Evolutionary conservation across 2,797 vertebrate genomes (phyloP), one percentile per base, ranked within the genome.

Genomic region (Leucoraja ocellata): DNA sequence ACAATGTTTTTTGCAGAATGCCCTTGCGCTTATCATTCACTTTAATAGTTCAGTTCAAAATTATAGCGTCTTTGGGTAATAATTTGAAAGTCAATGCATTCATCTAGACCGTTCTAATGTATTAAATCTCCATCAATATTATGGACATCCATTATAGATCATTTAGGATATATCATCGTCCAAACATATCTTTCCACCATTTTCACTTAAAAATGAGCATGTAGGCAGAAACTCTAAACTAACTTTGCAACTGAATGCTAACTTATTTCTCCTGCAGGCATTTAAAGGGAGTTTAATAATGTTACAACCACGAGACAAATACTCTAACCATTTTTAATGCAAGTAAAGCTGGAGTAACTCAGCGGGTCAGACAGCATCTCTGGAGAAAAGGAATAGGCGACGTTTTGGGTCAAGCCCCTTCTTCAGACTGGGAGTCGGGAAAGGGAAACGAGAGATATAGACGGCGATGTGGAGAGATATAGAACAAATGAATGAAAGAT

Each of bases 31-130:
- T 91, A 91, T 54, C 68, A n/a, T 74, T 76, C 71, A 28, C 90
- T 92, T 92, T 28, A 74, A 91, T 91, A 91, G 58, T 21, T 58
- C 90, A 74, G 46, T 76, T 46, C 28, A 39, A 92, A 92, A 92
- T 92, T 92, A 68, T 68, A 76, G 13, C 76, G 90, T 71, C 46
- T 92, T 76, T 71, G 58, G 32, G 39, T 46, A 58, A n/a, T 92
- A 73, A 92, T 74, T 84, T 92, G 90, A 28, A 74, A 91, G 39
- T 76, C 25, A n/a, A 92, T 39, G 21, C 36, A 91, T 74, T 91
- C 18, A 39, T 91, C n/a, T 5, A 10, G 13, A 92, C 73, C 76
- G 32, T 92, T 28, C 9, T 91, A 68, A 58, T 54, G 39, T 76
- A 74, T 76, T 76, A n/a, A 11, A 74, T 68, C 39, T 54, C 23